Base-by-base conservation (phyloP, 2,797 vertebrate species). In the Syngnathus acus region DNA sequence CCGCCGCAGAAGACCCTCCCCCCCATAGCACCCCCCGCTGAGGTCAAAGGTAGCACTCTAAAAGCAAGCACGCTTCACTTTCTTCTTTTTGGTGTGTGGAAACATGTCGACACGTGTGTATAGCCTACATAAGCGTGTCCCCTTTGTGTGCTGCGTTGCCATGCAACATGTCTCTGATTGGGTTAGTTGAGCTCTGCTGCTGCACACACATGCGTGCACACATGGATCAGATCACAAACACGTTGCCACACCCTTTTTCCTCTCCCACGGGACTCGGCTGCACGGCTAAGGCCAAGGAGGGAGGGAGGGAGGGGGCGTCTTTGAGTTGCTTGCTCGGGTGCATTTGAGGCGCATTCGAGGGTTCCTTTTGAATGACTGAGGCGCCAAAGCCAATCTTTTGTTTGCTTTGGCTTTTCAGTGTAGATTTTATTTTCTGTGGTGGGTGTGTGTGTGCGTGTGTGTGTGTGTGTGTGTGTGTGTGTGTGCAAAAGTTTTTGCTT, bases 101-200 rank as follows among this genome's bases (percentile, higher is more conserved):
- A 75, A 84, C 64, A 73, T 64, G 51, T 57, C 53, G 75, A 82
- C 82, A 84, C 80, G 72, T 68, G 76, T 69, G 45, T 81, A 75
- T 71, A 32, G 26, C 26, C 26, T 32, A 78, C 83, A 86, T 71
- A 74, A 76, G 70, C 62, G 19, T 77, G 81, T 89, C 87, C 87
- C 60, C 87, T 88, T 87, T 87, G 89, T 86, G 88, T 86, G 88
- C 78, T 82, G 79, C 67, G 91, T 92, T 92, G 91, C 91, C 90
- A 89, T 82, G 91, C 91, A 92, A 92, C 90, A 89, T 87, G 84
- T 87, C 83, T 85, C 87, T 91, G 89, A 91, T 92, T 91, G 86
- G 87, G 89, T 92, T 92, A 91, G 84, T 75, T 73, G 85, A 86
- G 85, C 84, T 83, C 81, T 82, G 83, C 76, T 82, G 76, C 76